Evolutionary conservation across 2,888 invertebrate genomes (phyloP).

Genomic region (Torymus aiolomorphi): DNA sequence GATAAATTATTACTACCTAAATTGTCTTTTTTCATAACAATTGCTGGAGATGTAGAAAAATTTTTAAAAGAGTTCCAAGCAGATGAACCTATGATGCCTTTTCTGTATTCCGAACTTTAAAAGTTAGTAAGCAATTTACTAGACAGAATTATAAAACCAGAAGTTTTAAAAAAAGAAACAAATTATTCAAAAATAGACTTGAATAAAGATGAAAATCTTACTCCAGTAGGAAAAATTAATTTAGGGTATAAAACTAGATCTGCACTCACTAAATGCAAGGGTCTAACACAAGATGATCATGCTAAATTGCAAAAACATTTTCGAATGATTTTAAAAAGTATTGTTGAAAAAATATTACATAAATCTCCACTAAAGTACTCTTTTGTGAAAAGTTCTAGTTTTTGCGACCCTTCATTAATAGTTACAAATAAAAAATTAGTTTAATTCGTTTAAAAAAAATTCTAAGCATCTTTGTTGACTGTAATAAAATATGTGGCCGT

Average conservation of each 20-base stretch:
- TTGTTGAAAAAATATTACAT: constrained; percentile 26
- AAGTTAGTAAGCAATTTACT: constrained; percentile 13
- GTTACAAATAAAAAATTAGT: constrained; percentile 1
- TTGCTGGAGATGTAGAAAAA: constrained; percentile 13
- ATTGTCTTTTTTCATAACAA: constrained; percentile 10
- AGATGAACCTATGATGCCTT: constrained; percentile 15
- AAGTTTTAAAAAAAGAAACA: too few species aligned
- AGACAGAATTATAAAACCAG: constrained; percentile 10
- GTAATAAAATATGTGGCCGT: too few species aligned
- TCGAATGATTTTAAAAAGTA: constrained; percentile 16
- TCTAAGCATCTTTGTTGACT: too few species aligned
- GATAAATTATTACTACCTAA: too few species aligned
- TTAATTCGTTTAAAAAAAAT: too few species aligned
- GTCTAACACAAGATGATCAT: constrained; percentile 1
- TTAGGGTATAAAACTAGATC: constrained; percentile 11
- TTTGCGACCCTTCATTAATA: constrained; percentile 7
- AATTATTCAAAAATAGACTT: too few species aligned
- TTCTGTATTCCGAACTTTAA: constrained; percentile 19
- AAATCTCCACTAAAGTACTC: constrained; percentile 32
- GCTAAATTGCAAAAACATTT: constrained; percentile 22
- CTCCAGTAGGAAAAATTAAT: constrained; percentile 1
- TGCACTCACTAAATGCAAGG: constrained; percentile 10
- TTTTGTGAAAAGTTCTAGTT: neutral
- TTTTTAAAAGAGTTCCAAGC: constrained; percentile 26
- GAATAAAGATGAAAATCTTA: too few species aligned